Conservation (phyloP, 1,140 invertebrate genomes). For the Latrodectus geometricus region DNA sequence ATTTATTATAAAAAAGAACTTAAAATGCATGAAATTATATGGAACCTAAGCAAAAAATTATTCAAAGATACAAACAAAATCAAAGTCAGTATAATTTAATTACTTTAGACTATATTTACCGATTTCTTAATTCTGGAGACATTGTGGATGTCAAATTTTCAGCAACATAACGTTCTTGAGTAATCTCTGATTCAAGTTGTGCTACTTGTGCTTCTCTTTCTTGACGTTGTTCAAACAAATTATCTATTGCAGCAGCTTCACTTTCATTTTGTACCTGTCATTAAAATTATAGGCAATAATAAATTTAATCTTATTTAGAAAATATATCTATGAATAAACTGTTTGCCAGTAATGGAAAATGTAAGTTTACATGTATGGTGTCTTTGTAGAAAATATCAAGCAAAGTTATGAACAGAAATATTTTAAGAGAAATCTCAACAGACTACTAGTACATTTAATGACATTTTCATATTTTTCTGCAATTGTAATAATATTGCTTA, state of each 20-base stretch:
- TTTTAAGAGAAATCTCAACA: too few species aligned
- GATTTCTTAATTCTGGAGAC: slow-evolving; percentile 71
- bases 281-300: not conserved
- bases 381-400: too few species aligned
- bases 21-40: too few species aligned
- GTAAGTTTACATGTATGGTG: too few species aligned
- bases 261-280: slow-evolving; percentile 72
- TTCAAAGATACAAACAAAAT: not conserved
- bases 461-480: too few species aligned
- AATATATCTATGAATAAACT: too few species aligned
- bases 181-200: slow-evolving; percentile 78
- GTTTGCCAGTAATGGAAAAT: too few species aligned
- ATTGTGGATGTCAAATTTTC: slow-evolving; percentile 76
- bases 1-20: too few species aligned
- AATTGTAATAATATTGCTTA: too few species aligned
- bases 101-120: slow-evolving; percentile 56
- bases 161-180: slow-evolving; percentile 76
- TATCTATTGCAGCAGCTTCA: slow-evolving; percentile 74
- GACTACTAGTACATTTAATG: too few species aligned
- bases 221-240: slow-evolving; percentile 77
- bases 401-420: too few species aligned
- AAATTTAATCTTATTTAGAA: not conserved
- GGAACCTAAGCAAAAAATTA: not conserved
- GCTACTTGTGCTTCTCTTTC: slow-evolving; percentile 77
- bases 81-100: too few species aligned